These are phyloP conservation scores for Mustela lutreola DNA, from an alignment of 2,113 vertebrate species.

Conservation along the genomic window DNA sequence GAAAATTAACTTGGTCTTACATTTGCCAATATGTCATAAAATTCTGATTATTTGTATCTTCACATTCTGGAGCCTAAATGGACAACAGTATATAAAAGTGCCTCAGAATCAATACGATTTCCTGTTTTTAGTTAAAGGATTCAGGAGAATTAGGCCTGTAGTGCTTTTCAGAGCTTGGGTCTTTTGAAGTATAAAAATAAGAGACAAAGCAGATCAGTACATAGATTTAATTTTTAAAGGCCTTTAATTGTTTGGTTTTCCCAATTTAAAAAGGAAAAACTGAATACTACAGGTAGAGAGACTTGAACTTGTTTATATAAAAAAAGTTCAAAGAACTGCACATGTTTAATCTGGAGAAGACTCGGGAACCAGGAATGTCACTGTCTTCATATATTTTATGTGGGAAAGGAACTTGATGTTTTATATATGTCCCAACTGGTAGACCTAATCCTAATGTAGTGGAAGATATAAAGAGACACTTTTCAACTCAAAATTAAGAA, in stretches of 20 bases:
- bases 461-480: not conserved
- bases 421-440: not conserved
- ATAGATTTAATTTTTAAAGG: not conserved
- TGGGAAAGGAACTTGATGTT: not conserved
- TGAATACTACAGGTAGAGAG: not conserved
- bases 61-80: not conserved
- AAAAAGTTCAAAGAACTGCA: not conserved
- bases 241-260: not conserved
- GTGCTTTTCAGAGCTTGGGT: not conserved
- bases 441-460: not conserved
- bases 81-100: not conserved
- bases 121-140: not conserved
- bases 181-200: not conserved
- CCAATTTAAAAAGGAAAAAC: not conserved
- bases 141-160: not conserved
- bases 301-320: not conserved
- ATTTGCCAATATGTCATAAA: not conserved
- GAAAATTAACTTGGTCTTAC: not conserved
- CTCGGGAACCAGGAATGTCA: not conserved
- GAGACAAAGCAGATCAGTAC: not conserved
- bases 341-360: not conserved
- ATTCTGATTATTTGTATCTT: not conserved
- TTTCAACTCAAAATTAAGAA: conserved; percentile 9
- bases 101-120: not conserved
- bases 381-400: conserved; percentile 14